Evolutionary conservation across 2,113 vertebrate species (phyloP), one percentile per base, ranked within the genome.

Genomic region (Chaetodon auriga): DNA sequence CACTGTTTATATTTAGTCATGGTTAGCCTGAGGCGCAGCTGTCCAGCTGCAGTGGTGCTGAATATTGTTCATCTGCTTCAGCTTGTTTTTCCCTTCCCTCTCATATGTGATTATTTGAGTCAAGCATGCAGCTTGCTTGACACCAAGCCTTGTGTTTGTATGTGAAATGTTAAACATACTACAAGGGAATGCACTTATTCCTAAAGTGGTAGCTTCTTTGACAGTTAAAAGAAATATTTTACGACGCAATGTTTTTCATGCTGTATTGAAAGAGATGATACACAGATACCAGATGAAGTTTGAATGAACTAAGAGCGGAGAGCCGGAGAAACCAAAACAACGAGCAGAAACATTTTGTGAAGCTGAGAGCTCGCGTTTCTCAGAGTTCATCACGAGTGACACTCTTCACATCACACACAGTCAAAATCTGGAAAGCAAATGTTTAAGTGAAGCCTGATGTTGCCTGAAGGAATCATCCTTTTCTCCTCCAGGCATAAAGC

Each of bases 1-100:
- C 68, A 66, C 51, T 43, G 68, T 82, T 82, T 64, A 65, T 72
- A 72, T 80, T 70, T 80, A 79, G 80, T 74, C 70, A 38, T 48
- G n/a, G 64, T 55, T 70, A 49, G 68, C 86, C 89, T 3, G 45
- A 72, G 84, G 86, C n/a, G 3, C 62, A 41, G n/a, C 70, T 53
- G 64, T 78, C 57, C 49, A 43, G 66, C 43, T 18, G 58, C 68
- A 36, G 61, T 51, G 51, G 8, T 61, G 68, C 78, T 79, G 65
- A 68, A 75, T 75, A 25, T 62, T 78, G 15, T 66, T 82, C 46
- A 51, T 64, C 25, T 61, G 54, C 51, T 54, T 60, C 13, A 53
- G 61, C 48, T 79, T 70, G 65, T 75, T 83, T 65, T 75, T 57
- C 10, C 10, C 49, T 23, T 12, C 43, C 38, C n/a, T 61, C 78